phyloP scores from a whole-genome alignment of 2,888 invertebrate genomes.

The Pandemis corylana region DNA sequence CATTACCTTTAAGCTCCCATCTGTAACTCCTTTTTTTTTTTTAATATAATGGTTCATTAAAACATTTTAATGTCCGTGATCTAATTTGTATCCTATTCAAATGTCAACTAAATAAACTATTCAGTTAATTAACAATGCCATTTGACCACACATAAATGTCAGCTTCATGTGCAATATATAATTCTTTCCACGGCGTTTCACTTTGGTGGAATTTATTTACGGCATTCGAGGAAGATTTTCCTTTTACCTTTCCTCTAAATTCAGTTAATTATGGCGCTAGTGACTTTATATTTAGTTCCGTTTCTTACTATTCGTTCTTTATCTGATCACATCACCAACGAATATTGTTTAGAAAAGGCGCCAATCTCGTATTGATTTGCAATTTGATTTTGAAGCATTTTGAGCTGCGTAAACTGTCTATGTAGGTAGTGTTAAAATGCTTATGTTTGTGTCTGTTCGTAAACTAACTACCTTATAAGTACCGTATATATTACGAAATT shows the following conservation, averaged over 20 bases:
- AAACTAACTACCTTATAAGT: no score
- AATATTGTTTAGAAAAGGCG: no score
- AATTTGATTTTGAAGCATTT: no score
- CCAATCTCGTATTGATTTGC: no score
- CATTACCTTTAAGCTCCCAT: conserved; percentile 14
- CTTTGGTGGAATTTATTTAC: conserved; percentile 56
- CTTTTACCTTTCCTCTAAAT: conserved; percentile 48
- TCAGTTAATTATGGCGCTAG: neutral
- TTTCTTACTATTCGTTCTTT: no score
- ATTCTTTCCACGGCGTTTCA: conserved; percentile 67
- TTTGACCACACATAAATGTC: conserved; percentile 76
- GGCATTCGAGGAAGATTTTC: conserved; percentile 45
- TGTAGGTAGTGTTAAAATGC: no score
- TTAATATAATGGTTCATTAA: conserved; percentile 59
- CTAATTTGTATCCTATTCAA: conserved; percentile 65
- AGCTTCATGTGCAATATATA: conserved; percentile 70
- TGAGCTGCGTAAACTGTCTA: no score
- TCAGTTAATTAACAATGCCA: conserved; percentile 74
- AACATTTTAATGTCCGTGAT: conserved; percentile 61
- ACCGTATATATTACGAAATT: no score
- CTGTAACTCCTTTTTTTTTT: conserved; percentile 23
- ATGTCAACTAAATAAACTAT: conserved; percentile 64
- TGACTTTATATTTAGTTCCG: no score
- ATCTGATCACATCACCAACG: no score
- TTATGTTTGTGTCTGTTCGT: no score